Base-by-base conservation (phyloP, 1,140 invertebrate species). In the Trichogramma pretiosum region DNA sequence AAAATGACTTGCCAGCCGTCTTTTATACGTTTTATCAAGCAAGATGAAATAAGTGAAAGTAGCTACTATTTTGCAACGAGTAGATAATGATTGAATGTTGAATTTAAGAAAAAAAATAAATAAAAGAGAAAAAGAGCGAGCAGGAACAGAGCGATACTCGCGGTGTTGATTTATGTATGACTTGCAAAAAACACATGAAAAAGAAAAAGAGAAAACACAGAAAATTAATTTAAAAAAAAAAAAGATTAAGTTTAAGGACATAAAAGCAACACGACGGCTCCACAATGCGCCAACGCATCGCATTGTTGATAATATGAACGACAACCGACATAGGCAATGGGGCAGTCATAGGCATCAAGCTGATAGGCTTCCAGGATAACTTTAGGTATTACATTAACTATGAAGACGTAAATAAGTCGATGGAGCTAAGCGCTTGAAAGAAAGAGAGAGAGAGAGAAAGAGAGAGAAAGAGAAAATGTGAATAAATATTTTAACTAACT, bases 1-100 rank as follows among this genome's bases (percentile, higher is more conserved):
- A 63, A n/a, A 67, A 64, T 63, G 64, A 71, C 64, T 71, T 70
- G 65, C 66, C 67, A 68, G 64, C 65, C 65, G 68, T 67, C 63
- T 71, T 71, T 71, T 69, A 67, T 70, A 71, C 64, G 59, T 68
- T 70, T 67, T 64, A 68, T 67, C 61, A 57, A 64, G 49, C 59
- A 63, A 53, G 57, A 58, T 63, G 65, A 52, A 65, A 64, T 64
- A 65, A 61, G 58, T 59, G 62, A 68, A 66, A 64, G 60, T 67
- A 67, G 65, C 61, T 65, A 59, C 67, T 72, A 70, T 72, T 72
- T 72, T 72, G 64, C 68, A 70, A 69, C 57, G 62, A 68, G 58
- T 68, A 67, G 64, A 62, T 56, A 60, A 59, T 56, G 61, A 60
- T 60, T 60, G 60, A 58, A 40, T 55, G 48, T 48, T 55, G 50